These are phyloP conservation scores for Mesocentrotus franciscanus DNA, from an alignment of 53 echinoderm and acorn worm species.

Conservation along the genomic window DNA sequence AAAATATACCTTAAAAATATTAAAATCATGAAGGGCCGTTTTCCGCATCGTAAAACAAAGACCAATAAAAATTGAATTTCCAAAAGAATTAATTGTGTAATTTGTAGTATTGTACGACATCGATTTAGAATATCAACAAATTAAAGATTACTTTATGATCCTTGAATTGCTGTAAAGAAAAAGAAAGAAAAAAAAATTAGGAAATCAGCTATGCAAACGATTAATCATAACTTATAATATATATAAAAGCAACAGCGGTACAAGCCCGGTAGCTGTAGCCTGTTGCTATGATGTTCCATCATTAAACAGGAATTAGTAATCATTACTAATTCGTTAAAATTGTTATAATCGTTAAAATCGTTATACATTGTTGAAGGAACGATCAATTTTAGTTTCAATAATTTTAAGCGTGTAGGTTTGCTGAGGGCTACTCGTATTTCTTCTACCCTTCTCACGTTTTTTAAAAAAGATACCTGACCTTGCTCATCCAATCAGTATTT, in stretches of 20 bases:
- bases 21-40: not conserved
- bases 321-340: too few species aligned
- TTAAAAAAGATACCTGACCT: not conserved
- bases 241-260: not conserved
- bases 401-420: not conserved
- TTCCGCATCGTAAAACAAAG: not conserved
- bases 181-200: too few species aligned
- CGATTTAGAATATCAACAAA: too few species aligned
- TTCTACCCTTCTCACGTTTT: not conserved
- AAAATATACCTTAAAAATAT: not conserved
- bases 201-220: not conserved
- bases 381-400: not conserved
- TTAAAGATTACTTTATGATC: too few species aligned
- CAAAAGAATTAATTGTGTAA: not conserved
- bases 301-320: not conserved
- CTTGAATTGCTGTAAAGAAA: too few species aligned
- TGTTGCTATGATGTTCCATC: not conserved
- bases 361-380: not conserved
- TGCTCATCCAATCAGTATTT: not conserved
- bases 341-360: too few species aligned
- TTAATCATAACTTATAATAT: not conserved
- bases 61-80: not conserved
- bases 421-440: not conserved
- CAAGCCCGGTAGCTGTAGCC: not conserved
- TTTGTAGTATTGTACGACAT: not conserved